Evolutionary conservation across 2,797 vertebrate genomes (phyloP), one percentile per base, ranked within the genome.

Genomic region (Sebastiscus albofasciatus): DNA sequence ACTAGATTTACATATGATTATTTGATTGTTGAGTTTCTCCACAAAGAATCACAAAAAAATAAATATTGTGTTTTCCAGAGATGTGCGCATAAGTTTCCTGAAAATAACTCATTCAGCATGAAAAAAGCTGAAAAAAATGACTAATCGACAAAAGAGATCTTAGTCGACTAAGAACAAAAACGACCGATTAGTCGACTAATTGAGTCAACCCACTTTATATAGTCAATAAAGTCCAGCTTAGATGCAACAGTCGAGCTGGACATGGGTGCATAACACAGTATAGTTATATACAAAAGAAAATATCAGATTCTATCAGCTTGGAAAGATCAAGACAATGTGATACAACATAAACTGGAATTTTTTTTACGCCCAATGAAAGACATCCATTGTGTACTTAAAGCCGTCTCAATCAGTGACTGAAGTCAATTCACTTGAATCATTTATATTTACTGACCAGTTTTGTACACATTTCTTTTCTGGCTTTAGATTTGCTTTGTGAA

Each of bases 151-250:
- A 18, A 42, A 42, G 2, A 42, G 6, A 42, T 42, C 39, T 42
- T 42, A 18, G 39, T 42, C 39, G 3, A 42, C 5, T 42, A 16
- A 42, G 39, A 42, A 0, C 39, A 18, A 42, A 42, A 42, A 42
- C 14, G 0, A 42, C 39, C 39, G 39, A 42, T 42, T 3, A 42
- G 39, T 42, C 6, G 0, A 42, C 14, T 42, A 1, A 16, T 42
- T 1, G 39, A 42, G 39, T 0, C 39, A 42, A 42, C 39, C 39
- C 39, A 16, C 39, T 42, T 42, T 42, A 42, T 42, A 42, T 42
- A 54, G 11, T 62, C 24, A 56, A 2, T 46, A 20, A 27, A 24
- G 18, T 59, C 27, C 27, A 56, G 6, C 11, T 61, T 16, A 20
- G 26, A 26, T 64, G 34, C 20, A 65, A 46, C 7, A 27, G 46